Base-by-base conservation (phyloP, 2,797 vertebrate species). In the Remorina albescens region DNA sequence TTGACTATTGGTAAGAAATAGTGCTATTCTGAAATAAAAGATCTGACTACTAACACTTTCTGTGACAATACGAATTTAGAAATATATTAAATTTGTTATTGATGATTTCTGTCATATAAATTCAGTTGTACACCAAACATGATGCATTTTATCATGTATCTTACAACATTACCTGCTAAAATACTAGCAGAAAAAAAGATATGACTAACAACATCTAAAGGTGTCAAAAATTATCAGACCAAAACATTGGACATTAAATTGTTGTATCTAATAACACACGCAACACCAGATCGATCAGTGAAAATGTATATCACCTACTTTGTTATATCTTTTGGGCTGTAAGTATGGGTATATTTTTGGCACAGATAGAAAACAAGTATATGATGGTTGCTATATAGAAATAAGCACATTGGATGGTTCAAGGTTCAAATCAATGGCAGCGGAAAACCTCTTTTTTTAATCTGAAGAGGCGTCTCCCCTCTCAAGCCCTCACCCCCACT, bases 401-500 rank as follows among this genome's bases (percentile, higher is more conserved):
- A 69, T 25, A 75, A 61, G 56, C 64, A 58, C 46, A 56, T 71
- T 51, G 58, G 66, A 88, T n/a, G 75, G 83, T 73, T 85, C 42
- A 71, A 75, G 81, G 76, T 83, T 75, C 62, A 73, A 76, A 41
- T 64, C 56, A 70, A 44, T 49, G 67, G 79, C 58, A 32, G 68
- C 11, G 10, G 53, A 79, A 87, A 84, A 55, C 23, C 39, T 63
- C 46, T 61, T 67, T 32, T 80, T 58, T 46, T 76, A 58, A 53
- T 78, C 47, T 82, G 60, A 87, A 82, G 81, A 87, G 89, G 78
- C 47, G 42, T 82, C 79, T 80, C 71, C 68, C 71, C 82, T 84
- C 86, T 82, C 57, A 60, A 77, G 72, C 83, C 80, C 72, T 88
- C 71, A 77, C 76, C 72, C 69, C 83, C 74, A 23, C 85, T 69